Evolutionary conservation across 2,797 vertebrate species (phyloP).

Genomic region (Lithobates pipiens): DNA sequence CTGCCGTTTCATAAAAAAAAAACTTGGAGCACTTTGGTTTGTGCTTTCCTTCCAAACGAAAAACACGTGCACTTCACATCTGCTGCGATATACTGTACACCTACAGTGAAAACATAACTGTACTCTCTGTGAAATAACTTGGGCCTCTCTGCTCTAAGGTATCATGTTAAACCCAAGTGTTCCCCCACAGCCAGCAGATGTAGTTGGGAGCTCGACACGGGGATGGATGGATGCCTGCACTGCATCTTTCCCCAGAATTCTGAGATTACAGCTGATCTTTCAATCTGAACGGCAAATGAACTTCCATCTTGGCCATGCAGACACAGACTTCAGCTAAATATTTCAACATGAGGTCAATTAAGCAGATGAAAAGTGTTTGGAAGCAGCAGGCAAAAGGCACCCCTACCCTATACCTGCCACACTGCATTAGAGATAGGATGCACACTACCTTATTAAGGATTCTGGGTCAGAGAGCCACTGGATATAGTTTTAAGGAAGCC

Average conservation of each 20-base stretch:
- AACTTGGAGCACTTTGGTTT: not conserved
- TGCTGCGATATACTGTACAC: conserved; percentile 18
- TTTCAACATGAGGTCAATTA: conserved; percentile 62
- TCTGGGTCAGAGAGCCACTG: conserved; percentile 49
- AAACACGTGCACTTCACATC: conserved; percentile 36
- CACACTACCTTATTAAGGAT: conserved; percentile 7
- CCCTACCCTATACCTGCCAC: conserved; percentile 57
- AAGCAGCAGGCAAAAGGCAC: conserved; percentile 41
- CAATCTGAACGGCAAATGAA: conserved; percentile 62
- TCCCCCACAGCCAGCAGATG: conserved; percentile 73
- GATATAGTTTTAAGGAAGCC: conserved; percentile 24
- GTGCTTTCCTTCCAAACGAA: conserved; percentile 10
- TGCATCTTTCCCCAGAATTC: conserved; percentile 64
- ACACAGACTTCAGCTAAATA: conserved; percentile 62
- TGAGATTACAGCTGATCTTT: conserved; percentile 67
- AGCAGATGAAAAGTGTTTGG: conserved; percentile 55
- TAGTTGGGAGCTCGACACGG: conserved; percentile 73
- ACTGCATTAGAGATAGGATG: conserved; percentile 52
- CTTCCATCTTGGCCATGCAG: conserved; percentile 49
- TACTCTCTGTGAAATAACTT: conserved; percentile 28
- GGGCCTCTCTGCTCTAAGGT: conserved; percentile 60
- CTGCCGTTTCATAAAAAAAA: not conserved
- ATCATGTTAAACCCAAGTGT: conserved; percentile 52
- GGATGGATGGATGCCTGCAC: conserved; percentile 53
- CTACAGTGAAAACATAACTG: conserved; percentile 10